Evolutionary conservation across 2,113 vertebrate species (phyloP), one percentile per base, ranked within the genome.

Genomic region (Oceanodroma tethys): DNA sequence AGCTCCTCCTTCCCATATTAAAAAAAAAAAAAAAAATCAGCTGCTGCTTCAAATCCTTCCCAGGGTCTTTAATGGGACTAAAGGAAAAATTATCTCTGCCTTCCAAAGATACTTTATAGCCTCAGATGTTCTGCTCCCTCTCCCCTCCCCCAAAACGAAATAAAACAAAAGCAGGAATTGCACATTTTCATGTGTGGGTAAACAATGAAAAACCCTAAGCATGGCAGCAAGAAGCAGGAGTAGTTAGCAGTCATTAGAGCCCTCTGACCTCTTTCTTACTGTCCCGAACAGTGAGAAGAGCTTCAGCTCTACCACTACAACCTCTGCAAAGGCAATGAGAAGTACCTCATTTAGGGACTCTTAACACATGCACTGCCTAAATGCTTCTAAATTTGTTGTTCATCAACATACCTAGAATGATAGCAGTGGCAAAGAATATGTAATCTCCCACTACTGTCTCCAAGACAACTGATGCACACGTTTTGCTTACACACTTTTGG

Each of bases 121-220:
- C 56, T 84, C 26, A 43, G 52, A 53, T 9, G 50, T 27, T 48
- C 53, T 45, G 36, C 15, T 53, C 52, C 59, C 18, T n/a, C 73
- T 90, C 66, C 81, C 72, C 56, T 78, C 81, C 76, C 65, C 84
- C 78, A 75, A 58, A 91, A 10, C 3, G 4, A 74, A 92, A 40
- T 40, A 66, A 95, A 92, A 95, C 83, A 95, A 95, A 96, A 95
- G 94, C 91, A 94, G 94, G 95, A 95, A 95, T 95, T 85, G 66
- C 76, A 81, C 62, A 32, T 95, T 95, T 96, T 86, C 47, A 4
- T 25, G 56, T 26, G 73, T 45, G 86, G 70, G 73, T 85, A 91
- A 97, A 96, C 94, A 96, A 89, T 68, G 74, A 63, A 58, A 76
- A 90, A 5, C 70, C 43, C 70, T 9, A 5, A 67, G 73, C 56